Evolutionary conservation across 2,888 invertebrate species (phyloP), one percentile per base, ranked within the genome.

Genomic region (Idaea dimidiata): DNA sequence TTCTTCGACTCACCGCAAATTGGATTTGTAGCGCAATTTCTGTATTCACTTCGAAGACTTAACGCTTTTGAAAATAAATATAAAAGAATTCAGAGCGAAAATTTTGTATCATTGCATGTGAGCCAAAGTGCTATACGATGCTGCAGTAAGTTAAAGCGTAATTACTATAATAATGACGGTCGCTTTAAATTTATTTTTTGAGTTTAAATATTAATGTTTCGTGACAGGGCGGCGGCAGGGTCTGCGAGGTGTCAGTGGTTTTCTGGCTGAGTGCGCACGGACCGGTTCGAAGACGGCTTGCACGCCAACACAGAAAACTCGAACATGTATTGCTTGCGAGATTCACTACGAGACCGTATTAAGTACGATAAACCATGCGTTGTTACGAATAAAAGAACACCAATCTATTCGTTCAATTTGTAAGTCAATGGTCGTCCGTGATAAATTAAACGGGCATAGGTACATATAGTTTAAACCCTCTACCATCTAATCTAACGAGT

Each of bases 161-260:
- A 88, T 88, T 86, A 81, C 75, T 79, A 78, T 88, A 87, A 86
- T 85, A 85, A 84, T 84, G 78, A 83, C 81, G 79, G 81, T 79
- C 72, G 76, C 75, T 81, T 86, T 87, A 71, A 80, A 78, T 82
- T 80, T 82, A 81, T 82, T 86, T 83, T 84, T 84, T 76, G 75
- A 82, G 83, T 85, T 87, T 84, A 84, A 91, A 89, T 88, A 86
- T 89, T 88, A 90, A 91, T 91, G 88, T 88, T 86, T 90, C 90
- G 89, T 89, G 91, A 89, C 89, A 89, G 83, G 86, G 86, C 81
- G 84, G 81, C 80, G 81, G 79, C 78, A 81, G 71, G 74, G 77
- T 77, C 74, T 74, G 84, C 82, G 85, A 89, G 89, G 91, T 89
- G 91, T 90, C 85, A 85, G 88, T 83, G 90, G 89, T 90, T 91